Evolutionary conservation across 2,113 vertebrate genomes (phyloP).

Genomic region (Rhinolophus sinicus): DNA sequence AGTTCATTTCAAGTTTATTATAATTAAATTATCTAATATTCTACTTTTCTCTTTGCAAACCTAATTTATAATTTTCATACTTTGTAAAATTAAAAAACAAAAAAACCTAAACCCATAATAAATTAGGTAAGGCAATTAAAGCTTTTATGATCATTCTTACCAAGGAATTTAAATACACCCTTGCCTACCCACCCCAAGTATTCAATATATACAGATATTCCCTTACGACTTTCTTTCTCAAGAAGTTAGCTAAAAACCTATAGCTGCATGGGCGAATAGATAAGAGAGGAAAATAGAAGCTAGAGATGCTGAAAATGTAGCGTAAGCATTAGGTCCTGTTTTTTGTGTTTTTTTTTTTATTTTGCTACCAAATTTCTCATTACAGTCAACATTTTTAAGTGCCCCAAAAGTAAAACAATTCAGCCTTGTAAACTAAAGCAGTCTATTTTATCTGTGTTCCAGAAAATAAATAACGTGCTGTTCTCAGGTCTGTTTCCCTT

Average conservation of each 20-base stretch:
- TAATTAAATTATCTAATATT: background rate
- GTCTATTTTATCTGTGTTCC: background rate
- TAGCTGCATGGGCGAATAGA: background rate
- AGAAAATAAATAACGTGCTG: background rate
- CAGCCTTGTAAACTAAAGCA: background rate
- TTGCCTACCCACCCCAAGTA: background rate
- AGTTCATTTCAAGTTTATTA: background rate
- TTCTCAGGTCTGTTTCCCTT: background rate
- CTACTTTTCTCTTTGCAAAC: background rate
- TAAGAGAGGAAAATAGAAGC: background rate
- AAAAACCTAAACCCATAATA: background rate
- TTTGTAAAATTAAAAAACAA: background rate
- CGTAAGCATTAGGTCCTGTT: background rate
- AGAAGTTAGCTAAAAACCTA: background rate
- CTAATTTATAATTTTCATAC: background rate
- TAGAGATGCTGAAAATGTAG: background rate
- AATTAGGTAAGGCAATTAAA: background rate
- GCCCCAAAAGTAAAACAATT: background rate
- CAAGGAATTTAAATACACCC: slow-evolving; percentile 24
- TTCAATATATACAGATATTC: background rate
- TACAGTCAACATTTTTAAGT: background rate
- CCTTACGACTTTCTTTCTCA: background rate
- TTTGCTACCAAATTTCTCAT: background rate
- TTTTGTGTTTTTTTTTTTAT: too few relatives aligned
- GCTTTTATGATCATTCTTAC: background rate